Base-by-base conservation (phyloP, 2,797 vertebrate species). In the Netta rufina region DNA sequence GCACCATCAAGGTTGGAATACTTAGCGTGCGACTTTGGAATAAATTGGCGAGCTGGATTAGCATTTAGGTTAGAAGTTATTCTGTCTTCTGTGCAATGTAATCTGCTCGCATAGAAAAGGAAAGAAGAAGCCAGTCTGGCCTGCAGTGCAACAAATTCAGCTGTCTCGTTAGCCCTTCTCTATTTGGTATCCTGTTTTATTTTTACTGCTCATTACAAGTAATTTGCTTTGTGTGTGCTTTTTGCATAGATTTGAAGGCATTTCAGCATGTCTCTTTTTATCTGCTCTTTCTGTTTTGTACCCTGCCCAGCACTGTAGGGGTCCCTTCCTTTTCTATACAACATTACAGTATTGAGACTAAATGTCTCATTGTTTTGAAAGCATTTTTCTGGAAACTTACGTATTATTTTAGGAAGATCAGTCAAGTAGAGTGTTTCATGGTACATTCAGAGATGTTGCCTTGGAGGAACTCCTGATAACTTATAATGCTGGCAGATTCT, bases 31-130 rank as follows among this genome's bases (percentile, higher is more conserved):
- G 71, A 84, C 25, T 96, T 88, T 22, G 27, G 32, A 91, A 62
- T 70, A 73, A 88, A 84, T 88, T 78, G 36, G 56, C 90, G 41
- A 88, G 49, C 18, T 45, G 60, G 56, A 75, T 96, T 92, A 90
- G 36, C 32, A 4, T 79, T 84, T 73, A 56, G 19, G 27, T 65
- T 91, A 10, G n/a, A 78, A 81, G 45, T 56, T 94, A 76, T 78
- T 72, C 36, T 84, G 41, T 69, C 36, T 80, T 74, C 38, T 7
- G 1, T 79, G 39, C 21, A 56, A 21, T 70, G 74, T 76, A 66
- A 36, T 76, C 49, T 77, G 45, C 20, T 22, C 61, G 12, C 38
- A 38, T 45, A 11, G 47, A 69, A 88, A 22, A 75, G 22, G 32
- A 20, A 58, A 8, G 4, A n/a, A 25, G 67, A 76, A 84, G 5